phyloP scores from a whole-genome alignment of 1,140 invertebrate species.

The Drosophila busckii region DNA sequence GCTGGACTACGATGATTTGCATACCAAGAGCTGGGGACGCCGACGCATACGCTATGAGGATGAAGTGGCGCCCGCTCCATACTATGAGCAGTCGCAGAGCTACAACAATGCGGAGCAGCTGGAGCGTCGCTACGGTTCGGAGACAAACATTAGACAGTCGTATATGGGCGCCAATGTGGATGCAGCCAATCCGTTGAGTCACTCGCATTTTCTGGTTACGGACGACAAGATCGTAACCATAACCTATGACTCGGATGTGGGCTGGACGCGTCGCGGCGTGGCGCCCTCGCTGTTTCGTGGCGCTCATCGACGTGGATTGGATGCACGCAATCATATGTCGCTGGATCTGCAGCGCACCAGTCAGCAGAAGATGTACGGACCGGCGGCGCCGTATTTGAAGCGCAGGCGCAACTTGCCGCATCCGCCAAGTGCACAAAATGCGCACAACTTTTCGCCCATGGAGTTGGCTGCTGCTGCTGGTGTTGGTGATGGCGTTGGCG shows the following conservation, averaged over 20 bases:
- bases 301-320: slow-evolving; percentile 45
- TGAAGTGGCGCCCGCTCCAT: slow-evolving; percentile 47
- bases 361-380: slow-evolving; percentile 71
- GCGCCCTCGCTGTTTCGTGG: slow-evolving; percentile 61
- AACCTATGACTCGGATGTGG: slow-evolving; percentile 79
- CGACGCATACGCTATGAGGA: slow-evolving; percentile 74
- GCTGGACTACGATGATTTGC: slow-evolving; percentile 74
- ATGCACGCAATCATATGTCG: slow-evolving; percentile 67
- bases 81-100: neutral
- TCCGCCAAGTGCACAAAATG: slow-evolving; percentile 75
- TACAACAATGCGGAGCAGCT: slow-evolving; percentile 32
- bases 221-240: slow-evolving; percentile 79
- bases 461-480: slow-evolving; percentile 30
- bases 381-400: slow-evolving; percentile 66
- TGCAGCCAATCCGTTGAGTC: slow-evolving; percentile 63
- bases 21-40: slow-evolving; percentile 69
- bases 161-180: slow-evolving; percentile 75
- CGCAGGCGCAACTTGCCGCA: slow-evolving; percentile 67
- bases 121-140: slow-evolving; percentile 68
- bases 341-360: slow-evolving; percentile 68
- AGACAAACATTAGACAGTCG: slow-evolving; percentile 75
- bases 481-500: slow-evolving; percentile 27
- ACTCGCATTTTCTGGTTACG: slow-evolving; percentile 79
- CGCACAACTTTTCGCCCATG: slow-evolving; percentile 74
- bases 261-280: slow-evolving; percentile 76